A percentile compares a stretch with the other conserved stretches of the same genome.
Conservation (phyloP, 2,113 vertebrate genomes). For the Todiramphus saurophagus region DNA sequence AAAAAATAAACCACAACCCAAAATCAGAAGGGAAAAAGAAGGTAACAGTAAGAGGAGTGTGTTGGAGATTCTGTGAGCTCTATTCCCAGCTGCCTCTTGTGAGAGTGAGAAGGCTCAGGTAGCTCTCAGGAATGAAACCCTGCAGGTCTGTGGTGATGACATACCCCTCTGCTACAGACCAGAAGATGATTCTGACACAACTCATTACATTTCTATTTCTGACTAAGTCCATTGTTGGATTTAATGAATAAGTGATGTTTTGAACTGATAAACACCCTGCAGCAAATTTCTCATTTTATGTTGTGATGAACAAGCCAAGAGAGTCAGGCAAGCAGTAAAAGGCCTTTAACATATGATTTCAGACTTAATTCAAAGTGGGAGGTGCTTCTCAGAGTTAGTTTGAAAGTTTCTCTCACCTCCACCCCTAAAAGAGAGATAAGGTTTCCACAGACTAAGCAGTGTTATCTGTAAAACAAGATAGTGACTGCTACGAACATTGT, state of each 20-base stretch:
- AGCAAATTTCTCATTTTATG: neutral
- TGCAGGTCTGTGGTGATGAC: slow-evolving; percentile 29
- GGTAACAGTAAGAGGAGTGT: neutral
- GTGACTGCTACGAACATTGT: neutral
- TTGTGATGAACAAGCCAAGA: neutral
- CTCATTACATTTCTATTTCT: slow-evolving; percentile 23
- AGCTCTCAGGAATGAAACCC: slow-evolving; percentile 36
- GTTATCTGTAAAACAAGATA: slow-evolving; percentile 36
- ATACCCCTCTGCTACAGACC: neutral
- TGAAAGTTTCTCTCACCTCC: slow-evolving; percentile 31
- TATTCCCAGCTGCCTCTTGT: accelerated
- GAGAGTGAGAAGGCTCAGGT: neutral
- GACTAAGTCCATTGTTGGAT: slow-evolving; percentile 17
- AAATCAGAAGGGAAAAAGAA: neutral
- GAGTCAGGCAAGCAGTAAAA: neutral
- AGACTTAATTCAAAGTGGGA: slow-evolving; percentile 20
- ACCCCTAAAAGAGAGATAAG: slow-evolving; percentile 11
- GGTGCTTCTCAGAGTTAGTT: neutral
- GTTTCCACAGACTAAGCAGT: slow-evolving; percentile 44
- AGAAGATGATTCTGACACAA: neutral
- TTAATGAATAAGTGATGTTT: slow-evolving; percentile 50
- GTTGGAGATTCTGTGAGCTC: neutral
- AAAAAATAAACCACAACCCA: neutral
- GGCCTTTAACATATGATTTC: neutral
- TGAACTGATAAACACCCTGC: slow-evolving; percentile 18